Evolutionary conservation across 92 coral and sea anemone species (phyloP).

Genomic region (Galaxea fascicularis): DNA sequence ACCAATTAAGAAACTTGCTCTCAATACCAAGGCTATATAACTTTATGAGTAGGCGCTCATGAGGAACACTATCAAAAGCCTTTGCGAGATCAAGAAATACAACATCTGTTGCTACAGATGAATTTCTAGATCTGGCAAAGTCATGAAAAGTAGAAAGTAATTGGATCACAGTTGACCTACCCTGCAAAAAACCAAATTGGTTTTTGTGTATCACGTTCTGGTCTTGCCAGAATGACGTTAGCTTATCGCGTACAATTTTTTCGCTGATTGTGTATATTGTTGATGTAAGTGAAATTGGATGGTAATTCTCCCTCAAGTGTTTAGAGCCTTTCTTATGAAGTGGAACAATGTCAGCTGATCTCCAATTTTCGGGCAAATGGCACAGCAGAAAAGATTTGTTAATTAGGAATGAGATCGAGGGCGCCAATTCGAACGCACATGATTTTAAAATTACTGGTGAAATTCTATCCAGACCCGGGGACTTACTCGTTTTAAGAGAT

Average conservation of each 20-base stretch:
- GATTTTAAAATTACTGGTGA: slow-evolving; percentile 6
- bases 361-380: slow-evolving; percentile 5
- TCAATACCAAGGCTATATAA: background rate
- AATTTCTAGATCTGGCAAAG: background rate
- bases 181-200: background rate
- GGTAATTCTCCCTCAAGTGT: too few species aligned
- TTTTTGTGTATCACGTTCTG: too few species aligned
- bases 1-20: background rate
- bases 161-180: background rate
- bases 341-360: slow-evolving; percentile 16
- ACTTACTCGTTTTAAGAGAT: background rate
- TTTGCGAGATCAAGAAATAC: background rate
- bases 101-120: background rate
- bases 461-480: background rate
- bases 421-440: slow-evolving; percentile 11
- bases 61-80: too few species aligned
- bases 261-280: background rate
- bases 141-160: background rate
- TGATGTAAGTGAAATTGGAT: background rate
- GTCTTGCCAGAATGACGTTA: background rate
- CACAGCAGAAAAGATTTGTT: background rate
- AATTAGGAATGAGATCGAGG: slow-evolving; percentile 6
- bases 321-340: background rate
- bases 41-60: slow-evolving; percentile 15
- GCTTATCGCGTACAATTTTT: background rate